phyloP scores from a whole-genome alignment of 2,113 vertebrate species.

The Dicaeum eximium region DNA sequence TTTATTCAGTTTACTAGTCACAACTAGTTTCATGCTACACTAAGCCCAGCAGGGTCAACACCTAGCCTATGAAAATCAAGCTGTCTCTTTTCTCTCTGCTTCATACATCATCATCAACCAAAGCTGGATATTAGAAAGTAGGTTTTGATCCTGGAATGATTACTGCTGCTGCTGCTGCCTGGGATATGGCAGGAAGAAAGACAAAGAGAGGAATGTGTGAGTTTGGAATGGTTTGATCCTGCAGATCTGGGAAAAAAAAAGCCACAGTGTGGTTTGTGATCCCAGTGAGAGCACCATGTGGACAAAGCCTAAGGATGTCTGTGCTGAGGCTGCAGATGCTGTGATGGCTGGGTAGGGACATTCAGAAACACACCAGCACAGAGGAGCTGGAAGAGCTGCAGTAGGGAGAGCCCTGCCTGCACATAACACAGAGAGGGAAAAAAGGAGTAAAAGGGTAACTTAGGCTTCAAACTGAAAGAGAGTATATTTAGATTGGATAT shows the following conservation, averaged over 20 bases:
- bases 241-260: neutral
- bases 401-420: neutral
- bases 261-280: neutral
- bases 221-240: neutral
- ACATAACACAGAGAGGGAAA: accelerated
- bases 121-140: constrained; percentile 49
- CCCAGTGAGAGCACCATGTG: neutral
- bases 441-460: neutral
- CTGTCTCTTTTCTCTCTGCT: constrained; percentile 53
- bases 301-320: neutral
- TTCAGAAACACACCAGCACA: neutral
- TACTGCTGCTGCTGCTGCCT: neutral
- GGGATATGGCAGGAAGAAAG: neutral
- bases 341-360: neutral
- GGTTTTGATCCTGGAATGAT: constrained; percentile 29
- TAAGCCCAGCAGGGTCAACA: constrained; percentile 71
- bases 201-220: neutral
- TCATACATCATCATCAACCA: constrained; percentile 64
- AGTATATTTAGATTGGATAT: neutral
- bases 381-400: neutral
- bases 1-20: constrained; percentile 73
- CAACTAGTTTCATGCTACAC: constrained; percentile 73
- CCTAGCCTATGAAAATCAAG: constrained; percentile 70
- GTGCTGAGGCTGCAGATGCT: neutral
- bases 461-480: neutral